Conservation (phyloP, 2,888 invertebrate species). For the Dastarcus helophoroides region DNA sequence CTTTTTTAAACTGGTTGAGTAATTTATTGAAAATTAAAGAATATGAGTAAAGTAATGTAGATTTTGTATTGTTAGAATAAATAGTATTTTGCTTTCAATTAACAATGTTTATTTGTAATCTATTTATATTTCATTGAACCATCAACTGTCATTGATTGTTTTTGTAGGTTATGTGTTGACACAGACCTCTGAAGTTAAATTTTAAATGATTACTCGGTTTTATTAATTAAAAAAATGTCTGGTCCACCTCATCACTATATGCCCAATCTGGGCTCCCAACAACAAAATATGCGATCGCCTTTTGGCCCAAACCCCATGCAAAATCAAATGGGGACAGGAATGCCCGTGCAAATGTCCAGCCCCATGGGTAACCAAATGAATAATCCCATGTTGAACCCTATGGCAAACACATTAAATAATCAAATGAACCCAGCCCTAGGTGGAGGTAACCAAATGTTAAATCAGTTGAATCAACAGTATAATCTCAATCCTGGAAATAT, state of each 20-base stretch:
- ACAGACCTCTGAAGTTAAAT: no score
- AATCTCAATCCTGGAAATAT: slow-evolving; percentile 25
- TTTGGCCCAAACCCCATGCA: slow-evolving; percentile 50
- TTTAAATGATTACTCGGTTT: neutral
- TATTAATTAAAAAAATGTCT: slow-evolving; percentile 42
- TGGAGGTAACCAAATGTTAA: slow-evolving; percentile 39
- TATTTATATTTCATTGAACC: no score
- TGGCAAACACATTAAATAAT: slow-evolving; percentile 25
- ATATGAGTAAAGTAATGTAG: no score
- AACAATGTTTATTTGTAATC: no score
- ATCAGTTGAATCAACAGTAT: slow-evolving; percentile 31
- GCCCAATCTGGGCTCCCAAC: slow-evolving; percentile 51
- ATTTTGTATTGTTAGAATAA: no score
- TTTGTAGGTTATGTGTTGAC: no score
- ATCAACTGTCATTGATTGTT: no score
- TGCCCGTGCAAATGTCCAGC: slow-evolving; percentile 37
- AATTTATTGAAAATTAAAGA: no score
- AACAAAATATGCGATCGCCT: slow-evolving; percentile 46
- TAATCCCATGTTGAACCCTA: slow-evolving; percentile 32
- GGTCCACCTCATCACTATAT: slow-evolving; percentile 64
- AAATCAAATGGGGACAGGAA: slow-evolving; percentile 24
- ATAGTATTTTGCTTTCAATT: no score
- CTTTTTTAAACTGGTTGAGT: no score
- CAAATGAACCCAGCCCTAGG: slow-evolving; percentile 26
- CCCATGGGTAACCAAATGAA: slow-evolving; percentile 47